Base-by-base conservation (phyloP, 2,888 invertebrate genomes). In the Conchocele bisecta region DNA sequence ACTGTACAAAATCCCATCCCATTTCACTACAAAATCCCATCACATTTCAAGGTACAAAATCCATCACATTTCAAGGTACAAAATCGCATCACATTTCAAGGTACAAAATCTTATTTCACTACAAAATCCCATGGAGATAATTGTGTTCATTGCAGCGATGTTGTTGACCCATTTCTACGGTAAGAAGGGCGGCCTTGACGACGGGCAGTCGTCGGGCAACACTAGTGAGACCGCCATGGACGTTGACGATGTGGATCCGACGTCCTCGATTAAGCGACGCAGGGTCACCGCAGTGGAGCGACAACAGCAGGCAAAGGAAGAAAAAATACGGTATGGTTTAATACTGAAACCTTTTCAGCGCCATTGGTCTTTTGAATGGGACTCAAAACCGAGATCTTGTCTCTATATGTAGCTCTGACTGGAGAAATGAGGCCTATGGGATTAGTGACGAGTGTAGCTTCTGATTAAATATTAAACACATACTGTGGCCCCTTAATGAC, bases 201-300 rank as follows among this genome's bases (percentile, higher is more conserved):
- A 69, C 22, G 70, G 51, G 15, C 54, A 58, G 7, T 35, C 72
- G 22, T 54, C 79, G 50, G 39, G 72, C 63, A 44, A 77, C 69
- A 42, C 66, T 64, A 57, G 78, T 61, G 75, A 75, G 11, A 51
- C 79, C 2, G 58, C 67, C 0, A 78, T 79, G 22, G 70, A 67
- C 6, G 71, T 68, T 9, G 83, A 79, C 13, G 79, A 80, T 20
- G 82, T 75, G 48, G 83, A 83, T 65, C 70, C 89, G 39, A 85
- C 86, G 3, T 85, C 89, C 4, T 82, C 83, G 15, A 85, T 91
- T 20, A 89, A 88, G 70, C 68, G 88, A n/a, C 75, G 91, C 1
- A 75, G 90, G 37, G 53, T 85, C 2, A 79, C 85, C 50, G 79
- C 89, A 11, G 88, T 87, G 37, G 89, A 89, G 69, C 83, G 83